phyloP scores from a whole-genome alignment of 2,888 invertebrate species.

The Kuschelorhynchus macadamiae region DNA sequence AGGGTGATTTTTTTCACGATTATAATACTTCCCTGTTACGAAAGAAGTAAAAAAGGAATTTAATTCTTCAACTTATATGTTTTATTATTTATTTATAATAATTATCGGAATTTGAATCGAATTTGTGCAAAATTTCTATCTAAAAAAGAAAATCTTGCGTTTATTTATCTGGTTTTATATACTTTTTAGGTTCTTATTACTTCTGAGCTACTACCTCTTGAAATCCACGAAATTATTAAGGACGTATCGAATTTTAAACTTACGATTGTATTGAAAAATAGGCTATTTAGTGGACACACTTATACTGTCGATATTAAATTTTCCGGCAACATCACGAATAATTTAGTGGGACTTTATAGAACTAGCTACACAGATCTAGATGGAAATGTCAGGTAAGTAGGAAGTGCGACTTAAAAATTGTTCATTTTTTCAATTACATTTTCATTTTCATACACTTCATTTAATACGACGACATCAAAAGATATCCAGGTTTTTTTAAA shows the following conservation, averaged over 20 bases:
- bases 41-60: too few relatives aligned
- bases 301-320: slow-evolving; percentile 74
- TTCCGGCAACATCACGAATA: slow-evolving; percentile 72
- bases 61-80: too few relatives aligned
- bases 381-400: slow-evolving; percentile 70
- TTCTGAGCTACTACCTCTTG: slow-evolving; percentile 46
- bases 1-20: too few relatives aligned
- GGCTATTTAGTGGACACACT: slow-evolving; percentile 69
- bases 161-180: too few relatives aligned
- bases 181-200: slow-evolving; percentile 39
- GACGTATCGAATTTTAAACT: slow-evolving; percentile 66
- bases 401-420: background rate
- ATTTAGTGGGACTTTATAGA: slow-evolving; percentile 78
- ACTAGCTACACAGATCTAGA: slow-evolving; percentile 72
- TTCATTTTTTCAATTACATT: slow-evolving; percentile 6
- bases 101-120: too few relatives aligned
- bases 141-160: too few relatives aligned
- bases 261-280: slow-evolving; percentile 65
- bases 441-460: background rate
- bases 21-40: too few relatives aligned
- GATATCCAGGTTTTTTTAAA: too few relatives aligned
- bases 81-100: too few relatives aligned
- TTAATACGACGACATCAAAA: too few relatives aligned
- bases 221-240: slow-evolving; percentile 62
- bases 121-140: too few relatives aligned